Percentiles rank a stretch among this genome's conserved stretches.
These are phyloP conservation scores for Hippopotamus amphibius DNA, from an alignment of 2,113 vertebrate species.

Conservation along the genomic window DNA sequence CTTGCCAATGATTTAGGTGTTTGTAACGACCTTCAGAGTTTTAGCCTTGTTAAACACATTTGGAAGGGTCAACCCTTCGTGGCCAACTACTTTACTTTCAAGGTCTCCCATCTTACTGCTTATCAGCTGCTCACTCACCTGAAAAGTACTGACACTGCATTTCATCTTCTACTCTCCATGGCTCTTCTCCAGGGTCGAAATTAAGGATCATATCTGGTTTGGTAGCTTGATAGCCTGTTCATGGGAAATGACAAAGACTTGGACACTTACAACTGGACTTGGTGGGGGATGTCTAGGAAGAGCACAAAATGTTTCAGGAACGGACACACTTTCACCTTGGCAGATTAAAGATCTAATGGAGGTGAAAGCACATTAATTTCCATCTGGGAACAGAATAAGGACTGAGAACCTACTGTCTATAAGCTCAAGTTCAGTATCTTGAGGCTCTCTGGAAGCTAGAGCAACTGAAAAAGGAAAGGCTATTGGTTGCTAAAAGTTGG, in stretches of 20 bases:
- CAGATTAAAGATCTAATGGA: neutral
- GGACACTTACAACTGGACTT: neutral
- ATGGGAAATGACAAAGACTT: conserved; percentile 5
- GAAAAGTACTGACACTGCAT: neutral
- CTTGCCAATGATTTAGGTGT: neutral
- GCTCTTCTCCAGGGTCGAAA: neutral
- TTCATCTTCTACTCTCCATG: neutral
- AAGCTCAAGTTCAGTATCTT: neutral
- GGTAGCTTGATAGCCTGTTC: conserved; percentile 2
- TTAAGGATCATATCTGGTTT: neutral
- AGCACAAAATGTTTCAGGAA: neutral
- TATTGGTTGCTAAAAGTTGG: neutral
- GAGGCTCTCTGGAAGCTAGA: neutral
- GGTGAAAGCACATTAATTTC: neutral
- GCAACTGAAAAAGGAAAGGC: neutral
- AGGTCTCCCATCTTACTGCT: neutral
- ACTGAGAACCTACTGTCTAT: neutral
- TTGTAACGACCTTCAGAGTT: neutral
- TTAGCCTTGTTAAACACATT: neutral
- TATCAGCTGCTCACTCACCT: neutral
- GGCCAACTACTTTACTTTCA: neutral
- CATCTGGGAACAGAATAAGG: neutral
- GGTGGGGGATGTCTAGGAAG: neutral
- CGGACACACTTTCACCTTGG: neutral
- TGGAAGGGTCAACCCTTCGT: neutral